Evolutionary conservation across 2,113 vertebrate genomes (phyloP).

Genomic region (Python bivittatus): DNA sequence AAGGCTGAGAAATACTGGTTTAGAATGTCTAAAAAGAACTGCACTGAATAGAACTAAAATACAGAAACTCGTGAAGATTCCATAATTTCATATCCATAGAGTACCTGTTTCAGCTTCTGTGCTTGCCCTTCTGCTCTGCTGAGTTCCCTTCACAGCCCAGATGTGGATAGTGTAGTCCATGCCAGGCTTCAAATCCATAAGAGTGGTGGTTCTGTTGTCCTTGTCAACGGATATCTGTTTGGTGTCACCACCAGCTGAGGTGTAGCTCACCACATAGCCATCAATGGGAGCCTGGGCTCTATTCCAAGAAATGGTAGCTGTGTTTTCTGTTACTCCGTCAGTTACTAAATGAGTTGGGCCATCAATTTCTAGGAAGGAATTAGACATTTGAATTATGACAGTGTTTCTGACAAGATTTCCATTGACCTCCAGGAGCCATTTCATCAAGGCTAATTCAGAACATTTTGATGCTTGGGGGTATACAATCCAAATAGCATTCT

Average conservation of each 20-base stretch:
- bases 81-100: neutral
- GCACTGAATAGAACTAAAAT: neutral
- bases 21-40: neutral
- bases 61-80: neutral
- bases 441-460: neutral
- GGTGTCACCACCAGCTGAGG: slow-evolving; percentile 71
- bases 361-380: slow-evolving; percentile 41
- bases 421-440: neutral
- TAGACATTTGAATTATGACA: neutral
- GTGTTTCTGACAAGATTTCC: neutral
- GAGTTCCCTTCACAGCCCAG: slow-evolving; percentile 75
- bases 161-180: slow-evolving; percentile 72
- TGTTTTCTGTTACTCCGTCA: slow-evolving; percentile 75
- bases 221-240: slow-evolving; percentile 68
- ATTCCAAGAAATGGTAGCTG: slow-evolving; percentile 77
- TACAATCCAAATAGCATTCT: neutral
- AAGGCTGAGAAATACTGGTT: too few relatives aligned
- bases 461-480: neutral
- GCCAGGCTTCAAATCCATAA: slow-evolving; percentile 73
- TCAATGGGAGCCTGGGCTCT: slow-evolving; percentile 73
- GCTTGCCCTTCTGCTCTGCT: slow-evolving; percentile 71
- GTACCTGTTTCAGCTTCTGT: slow-evolving; percentile 76
- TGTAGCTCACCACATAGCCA: slow-evolving; percentile 78
- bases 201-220: slow-evolving; percentile 62
- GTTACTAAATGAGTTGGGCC: slow-evolving; percentile 71